Conservation (phyloP, 2,113 vertebrate species). For the Maccullochella peelii region DNA sequence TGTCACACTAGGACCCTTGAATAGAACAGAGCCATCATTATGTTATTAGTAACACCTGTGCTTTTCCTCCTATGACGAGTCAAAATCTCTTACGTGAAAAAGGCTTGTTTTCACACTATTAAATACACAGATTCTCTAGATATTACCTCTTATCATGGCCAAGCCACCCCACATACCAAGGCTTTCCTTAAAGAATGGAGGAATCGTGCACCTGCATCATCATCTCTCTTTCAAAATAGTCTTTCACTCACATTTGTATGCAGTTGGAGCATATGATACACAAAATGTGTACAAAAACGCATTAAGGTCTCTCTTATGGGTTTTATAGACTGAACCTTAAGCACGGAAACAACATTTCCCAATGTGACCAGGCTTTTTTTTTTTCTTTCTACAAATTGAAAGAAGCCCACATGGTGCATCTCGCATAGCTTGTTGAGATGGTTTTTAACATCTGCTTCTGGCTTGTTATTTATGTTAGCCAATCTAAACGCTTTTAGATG, state of each 20-base stretch:
- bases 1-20: not conserved
- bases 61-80: not conserved
- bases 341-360: conserved; percentile 37
- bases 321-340: conserved; percentile 32
- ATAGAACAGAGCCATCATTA: not conserved
- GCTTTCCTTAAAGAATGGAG: not conserved
- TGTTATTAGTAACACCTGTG: not conserved
- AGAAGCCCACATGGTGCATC: conserved; percentile 42
- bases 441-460: conserved; percentile 63
- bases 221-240: not conserved
- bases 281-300: conserved; percentile 5
- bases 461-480: conserved; percentile 77
- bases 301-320: conserved; percentile 3
- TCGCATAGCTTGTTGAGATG: conserved; percentile 54
- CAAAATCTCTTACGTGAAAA: not conserved
- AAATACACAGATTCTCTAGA: not conserved
- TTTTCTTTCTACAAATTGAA: conserved; percentile 37
- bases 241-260: not conserved
- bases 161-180: not conserved
- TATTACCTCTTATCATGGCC: not conserved
- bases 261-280: not conserved
- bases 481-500: conserved; percentile 77
- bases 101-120: not conserved
- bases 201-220: not conserved
- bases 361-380: conserved; percentile 18